Base-by-base conservation (phyloP, 2,113 vertebrate species). In the Girardinichthys multiradiatus region DNA sequence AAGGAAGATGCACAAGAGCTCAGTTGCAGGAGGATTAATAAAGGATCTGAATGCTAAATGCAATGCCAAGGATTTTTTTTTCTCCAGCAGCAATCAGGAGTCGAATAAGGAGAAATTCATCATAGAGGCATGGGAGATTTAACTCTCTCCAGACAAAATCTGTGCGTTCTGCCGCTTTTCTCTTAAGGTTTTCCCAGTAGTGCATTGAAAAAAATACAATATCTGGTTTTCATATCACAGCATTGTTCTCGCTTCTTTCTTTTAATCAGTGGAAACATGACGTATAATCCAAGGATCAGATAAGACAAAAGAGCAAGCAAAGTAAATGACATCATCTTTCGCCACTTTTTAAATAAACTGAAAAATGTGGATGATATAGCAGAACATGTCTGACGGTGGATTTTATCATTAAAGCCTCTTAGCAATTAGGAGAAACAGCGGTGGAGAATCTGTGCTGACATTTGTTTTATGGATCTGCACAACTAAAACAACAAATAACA, bases 401-500 rank as follows among this genome's bases (percentile, higher is more conserved):
- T 59, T 67, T 64, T 64, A 45, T 51, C 21, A 57, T 57, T 54
- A 29, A 79, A 67, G 35, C 24, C n/a, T n/a, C 29, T 70, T 59
- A 57, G 3, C 31, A 21, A 27, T 70, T 59, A 60, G 1, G 33
- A 12, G 39, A 64, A 21, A 62, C 58, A 63, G 70, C 68, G 3
- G 51, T 29, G 30, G 74, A 73, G 67, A 68, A 54, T 81, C 72
- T 60, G 1, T 7, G 39, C 64, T 82, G 78, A 72, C 76, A 77
- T 87, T 83, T 85, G 39, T 60, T 72, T 73, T 84, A 70, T 48
- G 57, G 61, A 72, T 70, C 24, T 12, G 65, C 11, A 26, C 31
- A 29, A 58, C 72, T 63, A 48, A 86, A 74, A 79, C 68, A 85
- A 85, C 71, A 81, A 67, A 72, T 14, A 54, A 29, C 63, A 66